A percentile compares a stretch with the other conserved stretches of the same genome.
Conservation (phyloP, 2,888 invertebrate genomes). For the Cerastoderma edule region DNA sequence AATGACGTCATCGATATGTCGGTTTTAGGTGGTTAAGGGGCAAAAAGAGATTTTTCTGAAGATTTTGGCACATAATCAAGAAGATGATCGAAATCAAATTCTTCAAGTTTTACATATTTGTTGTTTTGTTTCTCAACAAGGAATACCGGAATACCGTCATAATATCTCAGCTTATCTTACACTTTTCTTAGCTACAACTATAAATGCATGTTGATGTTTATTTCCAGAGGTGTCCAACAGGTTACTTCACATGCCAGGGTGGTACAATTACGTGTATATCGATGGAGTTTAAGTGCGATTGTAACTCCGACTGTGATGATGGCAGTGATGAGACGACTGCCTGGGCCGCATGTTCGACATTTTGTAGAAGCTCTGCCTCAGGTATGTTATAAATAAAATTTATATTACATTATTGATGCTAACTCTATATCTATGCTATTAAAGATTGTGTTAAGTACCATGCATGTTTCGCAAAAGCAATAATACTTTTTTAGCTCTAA, state of each 20-base stretch:
- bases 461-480: no score
- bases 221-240: slow-evolving; percentile 55
- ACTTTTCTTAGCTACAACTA: no score
- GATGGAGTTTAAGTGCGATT: slow-evolving; percentile 52
- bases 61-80: no score
- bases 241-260: slow-evolving; percentile 58
- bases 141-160: no score
- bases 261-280: slow-evolving; percentile 57
- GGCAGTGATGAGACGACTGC: slow-evolving; percentile 57
- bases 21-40: no score
- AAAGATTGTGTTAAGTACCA: neutral
- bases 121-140: no score
- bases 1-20: no score
- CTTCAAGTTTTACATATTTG: no score
- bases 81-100: no score
- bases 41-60: no score
- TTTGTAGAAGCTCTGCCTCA: slow-evolving; percentile 10
- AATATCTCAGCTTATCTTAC: no score
- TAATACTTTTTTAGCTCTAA: neutral
- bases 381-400: slow-evolving; percentile 6
- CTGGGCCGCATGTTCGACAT: slow-evolving; percentile 48
- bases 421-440: neutral
- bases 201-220: neutral
- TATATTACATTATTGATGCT: neutral
- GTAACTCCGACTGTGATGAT: slow-evolving; percentile 57